Base-by-base conservation (phyloP, 2,888 invertebrate genomes). In the Himalopsyche kuldschensis region DNA sequence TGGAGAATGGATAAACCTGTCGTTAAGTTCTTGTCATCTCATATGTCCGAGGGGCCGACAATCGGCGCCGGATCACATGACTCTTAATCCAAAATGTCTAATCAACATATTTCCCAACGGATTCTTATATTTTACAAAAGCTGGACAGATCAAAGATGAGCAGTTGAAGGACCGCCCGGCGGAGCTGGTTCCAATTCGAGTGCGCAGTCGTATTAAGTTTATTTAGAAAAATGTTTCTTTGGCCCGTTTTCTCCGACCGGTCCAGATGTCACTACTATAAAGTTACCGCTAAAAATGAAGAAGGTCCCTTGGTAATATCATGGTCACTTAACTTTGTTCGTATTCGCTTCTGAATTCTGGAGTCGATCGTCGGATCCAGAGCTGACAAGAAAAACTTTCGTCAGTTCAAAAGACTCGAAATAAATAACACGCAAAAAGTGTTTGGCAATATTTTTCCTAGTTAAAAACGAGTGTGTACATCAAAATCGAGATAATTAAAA, bases 261-360 rank as follows among this genome's bases (percentile, higher is more conserved):
- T 84, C 85, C 85, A 84, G 79, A 83, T 84, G 83, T 81, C 75
- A 81, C 85, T 85, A 85, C 84, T 81, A 84, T 85, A 83, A 85
- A 84, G 77, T 84, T 85, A 85, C 81, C 80, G 77, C 85, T 85
- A 85, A 83, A 85, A 84, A 84, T 82, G 83, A 85, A 85, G 79
- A 85, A 85, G 85, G 85, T 85, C 85, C 85, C 85, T 85, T 84
- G 85, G 84, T 85, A 85, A 79, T 82, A 78, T 84, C 85, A 85
- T 84, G 85, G 85, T 85, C 85, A 85, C 83, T 85, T 85, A 85
- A 85, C 85, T 75, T 77, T 30, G 47, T 78, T 46, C 31, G 78
- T 41, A 41, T 69, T 69, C 30, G 69, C 69, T 69, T 69, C 27
- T 27, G 30, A 69, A 69, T 30, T 24, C 27, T n/a, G 69, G 30